Evolutionary conservation across 2,113 vertebrate species (phyloP), one percentile per base, ranked within the genome.

Genomic region (Henicopernis longicauda): DNA sequence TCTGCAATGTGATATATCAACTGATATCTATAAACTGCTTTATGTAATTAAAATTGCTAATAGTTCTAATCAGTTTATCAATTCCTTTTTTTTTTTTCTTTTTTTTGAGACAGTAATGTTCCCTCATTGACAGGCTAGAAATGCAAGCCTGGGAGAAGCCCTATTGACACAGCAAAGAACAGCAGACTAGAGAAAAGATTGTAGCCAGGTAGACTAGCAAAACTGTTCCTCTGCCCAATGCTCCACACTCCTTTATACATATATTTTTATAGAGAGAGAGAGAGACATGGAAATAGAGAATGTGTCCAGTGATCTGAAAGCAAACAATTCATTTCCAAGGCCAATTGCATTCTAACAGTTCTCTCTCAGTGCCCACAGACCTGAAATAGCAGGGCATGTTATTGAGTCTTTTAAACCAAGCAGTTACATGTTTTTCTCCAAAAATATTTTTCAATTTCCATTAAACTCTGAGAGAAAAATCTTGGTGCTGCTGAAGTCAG

Each of bases 1-100:
- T 78, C 86, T 63, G 57, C 71, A 73, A 11, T 27, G 73, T 36
- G 55, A 65, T 72, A 25, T 72, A 82, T 95, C 91, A 94, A 26
- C 78, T 32, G 59, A 74, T 66, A 49, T 15, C 29, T 79, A 89
- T 67, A 31, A 92, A 57, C 73, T 65, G 25, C 59, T 95, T 85
- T 63, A 44, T 21, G 73, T 65, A 95, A 97, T 97, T 95, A 93
- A 96, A 61, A 81, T 78, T 63, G 38, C 71, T 96, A 67, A 90
- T 91, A 81, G 47, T 74, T 70, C 77, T 69, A 76, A 76, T 7
- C 29, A 54, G 74, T 74, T 91, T 44, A 69, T 45, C 74, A 65
- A 47, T 61, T 86, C 72, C 26, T 23, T 10, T 42, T 82, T 77
- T 31, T 18, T 5, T n/a, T 13, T 47, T 47, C 17, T 32, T 14